A percentile compares a stretch with the other conserved stretches of the same genome.
phyloP scores from a whole-genome alignment of 2,888 invertebrate genomes.

The Clitarchus hookeri region DNA sequence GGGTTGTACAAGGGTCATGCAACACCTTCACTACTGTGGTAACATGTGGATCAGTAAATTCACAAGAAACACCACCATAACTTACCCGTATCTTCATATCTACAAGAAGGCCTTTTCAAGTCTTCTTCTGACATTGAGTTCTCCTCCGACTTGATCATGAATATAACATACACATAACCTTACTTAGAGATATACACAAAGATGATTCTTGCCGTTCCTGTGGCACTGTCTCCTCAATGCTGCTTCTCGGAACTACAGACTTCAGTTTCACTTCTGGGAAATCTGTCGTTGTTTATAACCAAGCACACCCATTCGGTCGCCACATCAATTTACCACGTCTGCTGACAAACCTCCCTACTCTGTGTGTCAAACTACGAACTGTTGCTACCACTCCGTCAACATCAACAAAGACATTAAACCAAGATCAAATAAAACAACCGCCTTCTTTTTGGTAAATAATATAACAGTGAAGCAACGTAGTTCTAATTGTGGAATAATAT shows the following conservation, averaged over 20 bases:
- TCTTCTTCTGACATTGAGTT: conserved; percentile 40
- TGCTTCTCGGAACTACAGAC: conserved; percentile 6
- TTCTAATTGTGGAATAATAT: background rate
- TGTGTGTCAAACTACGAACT: background rate
- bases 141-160: conserved; percentile 18
- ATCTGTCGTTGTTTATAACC: conserved; percentile 17
- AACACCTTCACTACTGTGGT: background rate
- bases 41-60: background rate
- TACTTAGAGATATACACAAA: background rate
- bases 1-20: background rate
- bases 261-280: conserved; percentile 20
- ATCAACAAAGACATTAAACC: background rate
- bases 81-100: conserved; percentile 35
- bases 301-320: conserved; percentile 10
- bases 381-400: background rate
- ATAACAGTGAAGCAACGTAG: conserved; percentile 11
- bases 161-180: conserved; percentile 11
- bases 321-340: background rate
- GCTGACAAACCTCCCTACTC: no score
- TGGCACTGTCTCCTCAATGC: background rate
- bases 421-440: background rate
- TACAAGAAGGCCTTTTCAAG: conserved; percentile 35
- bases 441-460: background rate
- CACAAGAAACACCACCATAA: background rate
- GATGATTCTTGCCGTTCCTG: background rate